Base-by-base conservation (phyloP, 2,113 vertebrate genomes). In the Saguinus midas region DNA sequence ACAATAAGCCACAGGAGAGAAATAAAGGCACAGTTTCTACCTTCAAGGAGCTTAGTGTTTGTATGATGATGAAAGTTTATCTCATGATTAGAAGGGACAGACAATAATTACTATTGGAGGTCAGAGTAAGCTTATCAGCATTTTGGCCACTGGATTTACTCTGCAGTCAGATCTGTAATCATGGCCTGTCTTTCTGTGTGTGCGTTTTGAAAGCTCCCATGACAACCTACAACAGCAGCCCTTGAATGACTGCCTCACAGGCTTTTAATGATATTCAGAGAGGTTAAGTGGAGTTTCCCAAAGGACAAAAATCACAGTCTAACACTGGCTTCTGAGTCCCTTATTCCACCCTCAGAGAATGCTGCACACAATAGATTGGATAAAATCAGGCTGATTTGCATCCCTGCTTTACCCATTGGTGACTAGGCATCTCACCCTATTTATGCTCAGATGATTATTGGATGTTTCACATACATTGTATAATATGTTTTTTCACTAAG, bases 261-360 rank as follows among this genome's bases (percentile, higher is more conserved):
- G 81, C 92, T 97, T 95, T 95, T 98, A 98, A 97, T 97, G 90
- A 98, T 96, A 97, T 97, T 96, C 97, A 96, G 96, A 92, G 81
- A 84, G 94, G 80, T 88, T 98, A 95, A 97, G 87, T 93, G 43
- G 97, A 97, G 95, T 98, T 98, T 98, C 97, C 96, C 97, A 98
- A 76, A 98, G 95, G 98, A 96, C 90, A 96, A 85, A 97, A 96
- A 97, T 96, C 96, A 83, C 87, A 96, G 94, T 90, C 87, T 96
- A 95, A 80, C 70, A 87, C 95, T 92, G 81, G 90, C 95, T 96
- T 92, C 84, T 40, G 84, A 95, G 94, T 16, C 90, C 64, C 96
- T 97, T 97, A 89, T 98, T 97, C 91, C 78, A 58, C 72, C 70
- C 83, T 91, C 57, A 68, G 96, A 97, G 97, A 96, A 91, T 90